Base-by-base conservation (phyloP, 2,113 vertebrate genomes). In the Epinephelus cyanopodus region DNA sequence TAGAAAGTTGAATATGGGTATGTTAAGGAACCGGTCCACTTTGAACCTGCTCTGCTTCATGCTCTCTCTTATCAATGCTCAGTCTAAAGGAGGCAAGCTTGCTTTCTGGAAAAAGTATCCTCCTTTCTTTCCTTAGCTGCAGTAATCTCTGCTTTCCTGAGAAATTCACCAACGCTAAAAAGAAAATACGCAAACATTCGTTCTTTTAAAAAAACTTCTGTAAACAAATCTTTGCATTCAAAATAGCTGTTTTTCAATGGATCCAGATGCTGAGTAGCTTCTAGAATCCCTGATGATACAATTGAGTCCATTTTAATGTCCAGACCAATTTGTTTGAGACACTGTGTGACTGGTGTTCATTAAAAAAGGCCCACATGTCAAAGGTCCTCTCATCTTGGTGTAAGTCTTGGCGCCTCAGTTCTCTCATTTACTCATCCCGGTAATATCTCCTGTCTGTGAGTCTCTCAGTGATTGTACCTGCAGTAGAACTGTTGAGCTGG, bases 401-500 rank as follows among this genome's bases (percentile, higher is more conserved):
- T 39, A 25, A 15, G 67, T 53, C 42, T 37, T 19, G 19, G 3
- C 21, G 21, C 17, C 29, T 42, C 21, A 19, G 37, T 54, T 63
- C 9, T 53, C 58, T 57, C 6, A 15, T 39, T 82, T 9, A 62
- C 45, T 88, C 69, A 0, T 21, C 13, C 13, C 29, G 25, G 7
- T 61, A 6, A 21, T 19, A 70, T 33, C 60, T 77, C 64, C 77
- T 85, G 12, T 90, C 88, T 79, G 64, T 27, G 53, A 65, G 25
- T 47, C 87, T 85, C 47, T 92, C 84, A 25, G 1, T 84, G 50
- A 4, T 19, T 47, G 80, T 50, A 4, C 45, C 72, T 0, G 0
- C 1, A 9, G 6, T 62, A 2, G 75, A 87, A 39, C 60, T 89
- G 80, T 61, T 90, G 58, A 95, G 89, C 1, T 77, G 92, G 45